Evolutionary conservation across 2,113 vertebrate genomes (phyloP).

Genomic region (Catharus minimus): DNA sequence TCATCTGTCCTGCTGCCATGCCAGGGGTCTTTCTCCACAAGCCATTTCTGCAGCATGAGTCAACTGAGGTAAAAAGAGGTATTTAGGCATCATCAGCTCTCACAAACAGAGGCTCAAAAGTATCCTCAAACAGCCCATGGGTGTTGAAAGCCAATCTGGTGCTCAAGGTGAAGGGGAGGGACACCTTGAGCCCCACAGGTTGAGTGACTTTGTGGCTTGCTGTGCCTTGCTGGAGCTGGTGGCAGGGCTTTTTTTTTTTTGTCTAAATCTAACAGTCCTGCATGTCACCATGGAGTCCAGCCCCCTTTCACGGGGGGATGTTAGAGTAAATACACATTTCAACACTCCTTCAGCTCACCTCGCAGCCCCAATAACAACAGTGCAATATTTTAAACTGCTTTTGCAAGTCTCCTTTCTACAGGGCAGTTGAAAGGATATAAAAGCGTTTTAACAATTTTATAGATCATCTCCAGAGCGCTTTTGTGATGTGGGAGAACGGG

Average conservation of each 20-base stretch:
- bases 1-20: background rate
- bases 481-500: slow-evolving; percentile 40
- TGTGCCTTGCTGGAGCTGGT: background rate
- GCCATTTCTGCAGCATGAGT: background rate
- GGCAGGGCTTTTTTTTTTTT: background rate
- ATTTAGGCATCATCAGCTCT: background rate
- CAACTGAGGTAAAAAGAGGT: background rate
- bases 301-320: background rate
- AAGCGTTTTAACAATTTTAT: slow-evolving; percentile 50
- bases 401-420: slow-evolving; percentile 37
- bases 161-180: background rate
- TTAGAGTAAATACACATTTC: slow-evolving; percentile 18
- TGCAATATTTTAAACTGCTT: slow-evolving; percentile 42
- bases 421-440: slow-evolving; percentile 20
- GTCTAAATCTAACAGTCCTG: background rate
- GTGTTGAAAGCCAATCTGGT: background rate
- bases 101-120: background rate
- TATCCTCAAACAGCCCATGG: background rate
- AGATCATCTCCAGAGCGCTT: background rate
- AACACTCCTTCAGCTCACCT: slow-evolving; percentile 19
- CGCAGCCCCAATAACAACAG: background rate
- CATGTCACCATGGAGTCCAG: background rate
- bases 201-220: background rate
- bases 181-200: background rate
- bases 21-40: background rate